Evolutionary conservation across 2,113 vertebrate genomes (phyloP), one percentile per base, ranked within the genome.

Genomic region (Sylvia atricapilla): DNA sequence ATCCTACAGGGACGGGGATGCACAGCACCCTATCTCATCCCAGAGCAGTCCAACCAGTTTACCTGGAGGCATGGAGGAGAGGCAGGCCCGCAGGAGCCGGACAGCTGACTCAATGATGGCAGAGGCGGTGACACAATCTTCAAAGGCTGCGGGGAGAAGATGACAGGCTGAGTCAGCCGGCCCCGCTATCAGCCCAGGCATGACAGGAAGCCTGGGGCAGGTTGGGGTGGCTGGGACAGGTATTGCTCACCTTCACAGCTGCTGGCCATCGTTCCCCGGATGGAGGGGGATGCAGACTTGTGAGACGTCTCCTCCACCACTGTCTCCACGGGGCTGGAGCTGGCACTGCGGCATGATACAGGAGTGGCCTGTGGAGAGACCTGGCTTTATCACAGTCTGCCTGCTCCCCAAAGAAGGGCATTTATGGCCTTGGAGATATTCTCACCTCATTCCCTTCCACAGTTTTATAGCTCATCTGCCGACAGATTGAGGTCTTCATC

Each of bases 61-160:
- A 99, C 99, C 99, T 98, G 98, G 85, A 33, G 99, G 99, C 99
- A 99, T 99, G 93, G 97, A 97, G 35, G 99, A 98, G 87, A 99
- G 97, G 91, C 99, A 99, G 95, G 97, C 97, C 81, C 97, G 97
- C 49, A 99, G 98, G 37, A 99, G 98, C 80, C 97, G 98, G 85
- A 99, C 96, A 44, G 99, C 98, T 1, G 98, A 98, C 88, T 99
- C 99, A 0, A 99, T 97, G 66, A 99, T 98, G 52, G 98, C 97
- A 86, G 98, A 98, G 78, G 99, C 98, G 0, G 98, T 99, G 89
- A 98, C 69, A 43, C 97, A 98, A 84, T 99, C 99, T 92, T 99
- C 99, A 97, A 98, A 98, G 7, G 98, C 99, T 99, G 94, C 3
- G 16, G 89, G 68, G 43, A 92, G 85, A 73, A 72, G 83, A 67